These are phyloP conservation scores for Agriotes lineatus DNA, from an alignment of 2,888 invertebrate species.

Conservation along the genomic window DNA sequence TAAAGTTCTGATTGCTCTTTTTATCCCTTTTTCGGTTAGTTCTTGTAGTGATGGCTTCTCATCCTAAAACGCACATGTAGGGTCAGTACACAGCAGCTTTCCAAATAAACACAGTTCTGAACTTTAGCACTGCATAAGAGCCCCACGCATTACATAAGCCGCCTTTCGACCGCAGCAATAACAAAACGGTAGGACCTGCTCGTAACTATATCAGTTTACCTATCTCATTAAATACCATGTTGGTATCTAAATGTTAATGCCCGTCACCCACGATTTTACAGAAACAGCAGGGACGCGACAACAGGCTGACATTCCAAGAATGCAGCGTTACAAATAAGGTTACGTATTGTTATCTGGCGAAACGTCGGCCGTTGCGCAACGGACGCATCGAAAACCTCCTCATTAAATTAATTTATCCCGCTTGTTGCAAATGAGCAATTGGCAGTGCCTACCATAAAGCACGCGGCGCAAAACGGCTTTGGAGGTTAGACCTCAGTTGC, in stretches of 20 bases:
- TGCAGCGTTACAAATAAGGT: not conserved
- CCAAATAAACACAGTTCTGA: too few relatives aligned
- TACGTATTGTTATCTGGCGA: not conserved
- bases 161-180: not conserved
- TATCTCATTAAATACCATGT: slow-evolving; percentile 1
- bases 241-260: slow-evolving; percentile 21
- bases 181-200: not conserved
- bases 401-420: slow-evolving; percentile 7
- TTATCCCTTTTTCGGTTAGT: too few relatives aligned
- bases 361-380: not conserved
- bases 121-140: not conserved
- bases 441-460: not conserved
- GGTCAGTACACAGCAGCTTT: too few relatives aligned
- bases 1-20: too few relatives aligned
- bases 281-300: not conserved
- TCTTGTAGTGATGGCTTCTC: too few relatives aligned
- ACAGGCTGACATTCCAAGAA: not conserved
- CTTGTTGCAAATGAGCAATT: slow-evolving; percentile 4
- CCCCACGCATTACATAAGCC: not conserved
- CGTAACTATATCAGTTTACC: not conserved
- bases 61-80: too few relatives aligned
- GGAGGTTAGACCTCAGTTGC: slow-evolving; percentile 29
- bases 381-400: slow-evolving; percentile 1
- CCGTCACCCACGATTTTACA: slow-evolving; percentile 18
- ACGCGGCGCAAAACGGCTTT: slow-evolving; percentile 6